Base-by-base conservation (phyloP, 2,797 vertebrate genomes). In the Molothrus aeneus region DNA sequence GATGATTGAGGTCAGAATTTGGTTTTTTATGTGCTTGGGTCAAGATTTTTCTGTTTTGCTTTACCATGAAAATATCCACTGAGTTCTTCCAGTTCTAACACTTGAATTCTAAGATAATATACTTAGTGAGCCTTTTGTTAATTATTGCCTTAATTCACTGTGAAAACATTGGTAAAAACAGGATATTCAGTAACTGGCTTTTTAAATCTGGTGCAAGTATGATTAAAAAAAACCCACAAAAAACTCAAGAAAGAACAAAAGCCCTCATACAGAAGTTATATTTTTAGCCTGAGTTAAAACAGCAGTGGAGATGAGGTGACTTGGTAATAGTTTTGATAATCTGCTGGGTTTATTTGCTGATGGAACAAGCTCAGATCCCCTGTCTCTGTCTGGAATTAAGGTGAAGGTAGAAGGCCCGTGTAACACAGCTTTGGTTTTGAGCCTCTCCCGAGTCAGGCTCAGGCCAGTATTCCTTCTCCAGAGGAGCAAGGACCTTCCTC, bases 211-310 rank as follows among this genome's bases (percentile, higher is more conserved):
- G 24, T 57, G 29, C 24, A 50, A 59, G 7, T 51, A 59, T 63
- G 42, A 53, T 57, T 21, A 17, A 45, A 21, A 36, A 34, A 19
- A 25, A 0, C 1, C 2, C 4, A 0, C 4, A 0, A 11, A 50
- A 42, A 34, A 34, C 2, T 4, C 28, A 28, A 32, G 6, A 29
- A 69, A 24, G 5, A 71, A 8, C 5, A 66, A 65, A 75, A 56
- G 4, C 17, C 5, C 9, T 77, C 18, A 14, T 34, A 13, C 1
- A 47, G 24, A 81, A 77, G 25, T 54, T 77, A 7, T 2, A 6
- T n/a, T 82, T 93, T 82, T 34, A 68, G 22, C 13, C 21, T 43
- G 36, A 78, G 6, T 45, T 71, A 48, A 56, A 42, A 10, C 15
- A 45, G 9, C 22, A 48, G 0, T 32, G 34, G 63, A 32, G 28